Base-by-base conservation (phyloP, 2,797 vertebrate genomes). In the Sebastes baramenuke region DNA sequence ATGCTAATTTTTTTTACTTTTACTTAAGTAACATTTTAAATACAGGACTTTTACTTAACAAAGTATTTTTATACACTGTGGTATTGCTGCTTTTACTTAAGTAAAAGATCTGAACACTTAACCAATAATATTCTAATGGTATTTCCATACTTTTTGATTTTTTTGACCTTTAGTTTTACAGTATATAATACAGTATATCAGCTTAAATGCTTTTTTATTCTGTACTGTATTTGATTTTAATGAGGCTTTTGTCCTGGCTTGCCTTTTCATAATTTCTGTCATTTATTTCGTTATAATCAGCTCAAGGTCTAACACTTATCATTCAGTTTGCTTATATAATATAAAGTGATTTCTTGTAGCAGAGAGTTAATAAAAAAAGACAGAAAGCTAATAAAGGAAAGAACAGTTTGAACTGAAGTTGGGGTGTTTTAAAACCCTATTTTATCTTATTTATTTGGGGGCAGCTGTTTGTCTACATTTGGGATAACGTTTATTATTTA, bases 311-410 rank as follows among this genome's bases (percentile, higher is more conserved):
- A 59, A 67, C 38, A 61, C 24, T 52, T 34, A 18, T 55, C 16
- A 78, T 81, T 84, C 27, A 70, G 11, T 64, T 38, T 77, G 18
- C 38, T 83, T 74, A 65, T 30, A 65, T 58, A 64, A 79, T 59
- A 9, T 14, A n/a, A 67, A 69, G 4, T 22, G 20, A 25, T 8
- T 9, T 68, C 75, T 49, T 70, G 8, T 18, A 6, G 24, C 16
- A 59, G 4, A 73, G 22, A 49, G 42, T 52, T 67, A 30, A 68
- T 22, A n/a, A 6, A 64, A 64, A 64, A 38, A 25, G 11, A 4
- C n/a, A 61, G 9, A 30, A 34, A 62, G 18, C 25, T 2, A 6
- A 22, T 25, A 24, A 46, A 64, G 30, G 62, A 38, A 82, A 67
- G 24, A 61, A 18, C 4, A 36, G 3, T 75, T 78, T 72, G 20